Percentiles rank a stretch among this genome's conserved stretches.
phyloP scores from a whole-genome alignment of 2,888 invertebrate species.

The Meloe dianella region DNA sequence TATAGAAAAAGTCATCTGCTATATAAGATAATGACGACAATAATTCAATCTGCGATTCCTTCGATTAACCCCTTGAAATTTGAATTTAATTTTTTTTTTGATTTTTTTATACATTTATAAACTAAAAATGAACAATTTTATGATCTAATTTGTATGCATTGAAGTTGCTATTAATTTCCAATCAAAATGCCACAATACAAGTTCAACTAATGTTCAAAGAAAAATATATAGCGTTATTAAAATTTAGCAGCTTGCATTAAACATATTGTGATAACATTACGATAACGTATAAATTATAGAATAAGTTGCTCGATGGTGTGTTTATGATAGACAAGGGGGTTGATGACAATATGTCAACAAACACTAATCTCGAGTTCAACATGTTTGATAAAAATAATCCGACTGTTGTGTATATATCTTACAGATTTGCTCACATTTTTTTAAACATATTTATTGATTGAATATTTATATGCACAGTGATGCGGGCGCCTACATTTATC shows the following conservation, averaged over 20 bases:
- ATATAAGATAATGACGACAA: not conserved
- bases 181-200: conserved; percentile 10
- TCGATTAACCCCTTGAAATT: not conserved
- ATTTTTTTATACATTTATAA: not conserved
- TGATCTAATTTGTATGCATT: conserved; percentile 15
- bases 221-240: not conserved
- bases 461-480: not conserved
- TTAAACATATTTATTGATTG: not conserved
- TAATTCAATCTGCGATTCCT: not conserved
- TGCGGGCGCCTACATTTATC: not conserved
- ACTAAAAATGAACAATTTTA: not conserved
- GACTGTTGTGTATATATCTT: not conserved
- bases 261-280: not conserved
- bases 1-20: conserved; percentile 2
- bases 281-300: not conserved
- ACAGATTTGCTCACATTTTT: not conserved
- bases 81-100: not conserved
- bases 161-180: conserved; percentile 12
- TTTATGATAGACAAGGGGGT: not conserved
- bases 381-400: not conserved
- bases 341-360: conserved; percentile 7
- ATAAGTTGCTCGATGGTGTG: not conserved
- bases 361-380: not conserved
- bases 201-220: not conserved
- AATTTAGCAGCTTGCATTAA: not conserved